Conservation (phyloP, 2,888 invertebrate genomes). For the Synergus umbraculus region DNA sequence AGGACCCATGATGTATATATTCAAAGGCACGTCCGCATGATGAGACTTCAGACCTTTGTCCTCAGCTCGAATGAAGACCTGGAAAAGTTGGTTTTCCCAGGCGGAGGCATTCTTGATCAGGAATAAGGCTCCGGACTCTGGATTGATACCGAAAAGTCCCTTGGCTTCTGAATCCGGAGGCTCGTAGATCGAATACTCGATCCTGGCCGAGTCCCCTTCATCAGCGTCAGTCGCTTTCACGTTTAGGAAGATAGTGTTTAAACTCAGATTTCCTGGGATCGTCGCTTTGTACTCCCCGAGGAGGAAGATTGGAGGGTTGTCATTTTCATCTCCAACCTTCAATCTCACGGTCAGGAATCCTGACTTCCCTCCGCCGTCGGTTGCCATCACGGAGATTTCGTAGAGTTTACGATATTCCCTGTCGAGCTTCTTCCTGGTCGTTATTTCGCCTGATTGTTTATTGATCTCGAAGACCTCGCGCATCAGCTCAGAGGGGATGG, state of each 20-base stretch:
- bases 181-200: conserved; percentile 89
- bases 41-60: conserved; percentile 88
- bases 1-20: conserved; percentile 86
- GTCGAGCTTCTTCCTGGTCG: conserved; percentile 85
- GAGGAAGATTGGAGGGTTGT: conserved; percentile 88
- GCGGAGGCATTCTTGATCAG: conserved; percentile 82
- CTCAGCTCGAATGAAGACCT: conserved; percentile 92
- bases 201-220: conserved; percentile 84
- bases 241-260: conserved; percentile 81
- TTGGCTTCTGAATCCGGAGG: conserved; percentile 80
- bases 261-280: conserved; percentile 81
- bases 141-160: conserved; percentile 87
- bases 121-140: conserved; percentile 86
- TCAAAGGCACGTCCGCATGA: conserved; percentile 90
- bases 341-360: conserved; percentile 88
- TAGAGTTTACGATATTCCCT: conserved; percentile 85
- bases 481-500: conserved; percentile 86
- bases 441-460: conserved; percentile 84
- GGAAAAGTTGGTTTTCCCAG: conserved; percentile 86
- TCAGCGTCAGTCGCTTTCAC: conserved; percentile 89
- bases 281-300: conserved; percentile 88
- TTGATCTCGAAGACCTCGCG: conserved; percentile 87
- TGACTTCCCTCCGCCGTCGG: conserved; percentile 89
- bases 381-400: conserved; percentile 89
- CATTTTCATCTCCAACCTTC: conserved; percentile 90